Base-by-base conservation (phyloP, 2,797 vertebrate genomes). In the Ibycter americanus region DNA sequence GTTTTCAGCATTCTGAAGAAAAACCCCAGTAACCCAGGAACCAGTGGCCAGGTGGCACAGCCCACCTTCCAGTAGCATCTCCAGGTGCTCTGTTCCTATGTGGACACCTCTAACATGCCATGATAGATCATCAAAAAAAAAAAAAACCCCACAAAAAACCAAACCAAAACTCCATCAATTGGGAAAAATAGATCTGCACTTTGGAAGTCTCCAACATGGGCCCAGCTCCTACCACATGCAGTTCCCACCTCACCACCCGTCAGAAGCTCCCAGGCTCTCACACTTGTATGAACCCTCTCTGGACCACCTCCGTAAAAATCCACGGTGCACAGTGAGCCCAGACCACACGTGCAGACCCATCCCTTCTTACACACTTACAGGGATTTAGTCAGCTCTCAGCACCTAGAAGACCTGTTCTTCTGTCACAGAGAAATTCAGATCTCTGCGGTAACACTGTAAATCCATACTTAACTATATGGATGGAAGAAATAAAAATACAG, bases 51-150 rank as follows among this genome's bases (percentile, higher is more conserved):
- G 27, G 32, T 44, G 23, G 16, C 29, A 80, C 7, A 81, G 34
- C 10, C 11, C 14, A 29, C 13, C 11, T n/a, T 59, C 40, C 70
- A 59, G 66, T 2, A 72, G 11, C 19, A 52, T 9, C 46, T 84
- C 38, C 3, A 1, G 22, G n/a, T 27, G 17, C 36, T 72, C 73
- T 1, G 1, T 6, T 83, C 42, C 22, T 65, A 3, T 4, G 47
- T 6, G 13, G 44, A 31, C 21, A 51, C 15, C 23, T 38, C 56
- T 15, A 38, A 46, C 1, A 11, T 21, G 31, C 55, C 62, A 4
- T 5, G 27, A 26, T 7, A 82, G 55, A 6, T 87, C 70, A 31
- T 29, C 32, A 31, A 71, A 79, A 72, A 44, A 44, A 44, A 18
- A 4, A 7, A 18, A 44, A 44, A 42, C 6, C 40, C 40, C 40